Evolutionary conservation across 2,888 invertebrate species (phyloP).

Genomic region (Drosophila mercatorum): DNA sequence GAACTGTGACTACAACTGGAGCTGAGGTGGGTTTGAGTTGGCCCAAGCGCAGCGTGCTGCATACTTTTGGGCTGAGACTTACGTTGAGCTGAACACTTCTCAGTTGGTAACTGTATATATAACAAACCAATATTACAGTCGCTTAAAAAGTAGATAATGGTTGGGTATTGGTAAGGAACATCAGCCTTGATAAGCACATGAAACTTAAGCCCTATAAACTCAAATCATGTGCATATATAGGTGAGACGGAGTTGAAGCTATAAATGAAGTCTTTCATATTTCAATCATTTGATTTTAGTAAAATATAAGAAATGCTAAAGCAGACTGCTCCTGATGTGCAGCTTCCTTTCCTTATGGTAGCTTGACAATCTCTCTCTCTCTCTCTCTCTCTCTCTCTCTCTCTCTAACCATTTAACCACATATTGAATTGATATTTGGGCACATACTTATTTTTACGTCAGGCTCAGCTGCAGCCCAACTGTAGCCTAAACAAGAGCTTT

Average conservation of each 20-base stretch:
- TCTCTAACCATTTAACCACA: neutral
- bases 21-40: neutral
- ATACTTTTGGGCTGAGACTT: conserved; percentile 10
- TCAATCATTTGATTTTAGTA: neutral
- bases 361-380: neutral
- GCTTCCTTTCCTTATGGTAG: too few relatives aligned
- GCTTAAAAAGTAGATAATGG: neutral
- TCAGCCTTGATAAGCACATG: neutral
- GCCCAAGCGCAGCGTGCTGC: neutral
- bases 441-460: neutral
- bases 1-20: neutral
- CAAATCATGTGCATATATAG: too few relatives aligned
- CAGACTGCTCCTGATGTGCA: neutral
- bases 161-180: neutral
- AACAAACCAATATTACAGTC: neutral
- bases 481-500: conserved; percentile 42
- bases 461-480: neutral
- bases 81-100: neutral
- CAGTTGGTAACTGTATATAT: neutral
- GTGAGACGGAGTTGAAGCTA: too few relatives aligned
- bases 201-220: too few relatives aligned
- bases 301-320: neutral
- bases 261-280: neutral
- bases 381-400: neutral
- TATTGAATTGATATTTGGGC: conserved; percentile 6